A percentile compares a stretch with the other conserved stretches of the same genome.
phyloP scores from a whole-genome alignment of 1,140 invertebrate species.

The Formica exsecta region DNA sequence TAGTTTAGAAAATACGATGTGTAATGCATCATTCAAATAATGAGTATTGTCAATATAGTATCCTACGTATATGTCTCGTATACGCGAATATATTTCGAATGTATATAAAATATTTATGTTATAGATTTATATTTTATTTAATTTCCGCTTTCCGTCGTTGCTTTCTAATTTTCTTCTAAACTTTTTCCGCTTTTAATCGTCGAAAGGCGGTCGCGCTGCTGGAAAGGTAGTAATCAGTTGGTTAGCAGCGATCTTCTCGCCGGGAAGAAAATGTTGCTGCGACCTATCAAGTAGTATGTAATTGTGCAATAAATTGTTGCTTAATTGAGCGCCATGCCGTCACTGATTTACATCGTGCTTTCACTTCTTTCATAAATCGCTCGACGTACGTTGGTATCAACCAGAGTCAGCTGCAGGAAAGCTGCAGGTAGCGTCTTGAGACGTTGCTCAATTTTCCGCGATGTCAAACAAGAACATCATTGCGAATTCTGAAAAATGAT shows the following conservation, averaged over 20 bases:
- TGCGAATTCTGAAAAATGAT: slow-evolving; percentile 22
- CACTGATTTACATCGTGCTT: slow-evolving; percentile 73
- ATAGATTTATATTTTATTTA: slow-evolving; percentile 27
- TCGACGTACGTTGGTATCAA: slow-evolving; percentile 33
- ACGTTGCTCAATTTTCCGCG: slow-evolving; percentile 50
- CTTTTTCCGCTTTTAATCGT: slow-evolving; percentile 18
- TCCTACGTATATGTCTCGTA: neutral
- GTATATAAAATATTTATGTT: neutral
- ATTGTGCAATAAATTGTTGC: slow-evolving; percentile 74
- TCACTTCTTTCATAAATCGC: slow-evolving; percentile 74
- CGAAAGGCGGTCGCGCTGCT: slow-evolving; percentile 35
- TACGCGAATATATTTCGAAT: neutral
- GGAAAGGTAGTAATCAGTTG: slow-evolving; percentile 55
- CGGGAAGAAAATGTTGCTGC: slow-evolving; percentile 56
- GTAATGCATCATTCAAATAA: neutral
- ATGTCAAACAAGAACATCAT: slow-evolving; percentile 9
- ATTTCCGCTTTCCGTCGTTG: slow-evolving; percentile 29
- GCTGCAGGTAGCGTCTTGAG: neutral
- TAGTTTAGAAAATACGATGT: neutral
- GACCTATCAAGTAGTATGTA: slow-evolving; percentile 49
- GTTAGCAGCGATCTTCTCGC: slow-evolving; percentile 33
- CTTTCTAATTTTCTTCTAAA: slow-evolving; percentile 44
- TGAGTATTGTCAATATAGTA: neutral
- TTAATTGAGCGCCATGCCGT: slow-evolving; percentile 70
- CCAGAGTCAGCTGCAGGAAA: slow-evolving; percentile 25